Conservation (phyloP, 2,113 vertebrate species). For the Marmota monax region DNA sequence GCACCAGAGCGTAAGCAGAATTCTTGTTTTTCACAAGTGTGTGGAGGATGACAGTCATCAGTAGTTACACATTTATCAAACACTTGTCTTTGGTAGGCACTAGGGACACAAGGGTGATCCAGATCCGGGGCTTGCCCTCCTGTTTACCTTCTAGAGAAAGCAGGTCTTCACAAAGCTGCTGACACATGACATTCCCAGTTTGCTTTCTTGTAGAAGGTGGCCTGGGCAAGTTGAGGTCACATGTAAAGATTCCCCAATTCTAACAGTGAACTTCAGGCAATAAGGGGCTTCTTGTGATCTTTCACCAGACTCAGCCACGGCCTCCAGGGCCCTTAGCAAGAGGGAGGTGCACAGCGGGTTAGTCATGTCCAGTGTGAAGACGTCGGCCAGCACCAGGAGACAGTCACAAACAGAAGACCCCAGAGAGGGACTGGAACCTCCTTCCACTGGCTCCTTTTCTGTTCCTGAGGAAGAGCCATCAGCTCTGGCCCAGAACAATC, state of each 20-base stretch:
- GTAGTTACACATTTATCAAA: background rate
- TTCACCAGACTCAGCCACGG: background rate
- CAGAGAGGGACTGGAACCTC: background rate
- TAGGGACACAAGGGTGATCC: background rate
- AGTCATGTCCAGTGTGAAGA: background rate
- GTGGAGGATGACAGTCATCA: accelerated
- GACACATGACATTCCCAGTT: accelerated
- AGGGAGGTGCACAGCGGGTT: background rate
- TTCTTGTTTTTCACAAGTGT: background rate
- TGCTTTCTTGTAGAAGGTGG: background rate
- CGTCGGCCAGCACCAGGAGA: background rate
- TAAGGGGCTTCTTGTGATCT: background rate
- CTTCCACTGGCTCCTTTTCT: background rate
- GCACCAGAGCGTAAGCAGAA: background rate
- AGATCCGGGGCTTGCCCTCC: background rate
- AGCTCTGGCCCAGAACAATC: accelerated
- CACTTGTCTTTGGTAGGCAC: accelerated
- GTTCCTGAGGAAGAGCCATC: background rate
- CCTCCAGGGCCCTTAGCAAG: background rate
- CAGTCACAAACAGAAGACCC: background rate
- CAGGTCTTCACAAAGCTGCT: background rate
- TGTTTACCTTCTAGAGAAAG: no score
- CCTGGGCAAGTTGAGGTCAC: background rate
- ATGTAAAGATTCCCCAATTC: background rate
- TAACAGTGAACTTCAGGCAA: background rate